Evolutionary conservation across 2,888 invertebrate species (phyloP), one percentile per base, ranked within the genome.

Genomic region (Lypha dubia): DNA sequence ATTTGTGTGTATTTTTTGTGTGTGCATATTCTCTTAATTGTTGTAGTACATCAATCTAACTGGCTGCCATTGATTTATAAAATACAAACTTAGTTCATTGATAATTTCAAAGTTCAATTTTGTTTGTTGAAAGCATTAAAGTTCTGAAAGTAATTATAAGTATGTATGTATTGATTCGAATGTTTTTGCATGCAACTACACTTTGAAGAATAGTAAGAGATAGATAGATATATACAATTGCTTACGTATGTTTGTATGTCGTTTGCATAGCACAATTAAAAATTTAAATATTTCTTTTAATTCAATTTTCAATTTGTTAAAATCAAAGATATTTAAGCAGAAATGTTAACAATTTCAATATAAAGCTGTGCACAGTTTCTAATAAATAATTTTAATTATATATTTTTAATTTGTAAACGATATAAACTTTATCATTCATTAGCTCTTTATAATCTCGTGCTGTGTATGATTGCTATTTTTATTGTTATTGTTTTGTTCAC

Each of bases 111-210:
- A 56, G 41, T 62, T 68, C 20, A 35, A 28, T 44, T 32, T 60
- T 71, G 82, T 65, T 62, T 65, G 22, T 15, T 60, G 38, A 38
- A 41, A 22, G 68, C 24, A n/a, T 20, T 35, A 76, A 76, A 76
- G 53, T 77, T 81, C 24, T 20, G 38, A 71, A 63, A 82, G 70
- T 79, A 82, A 82, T 75, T 75, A 79, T 58, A 70, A 71, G 38
- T 44, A 49, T 51, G 35, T 28, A 24, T 58, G n/a, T n/a, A n/a
- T n/a, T n/a, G n/a, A n/a, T 67, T 56, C 20, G 32, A 38, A 17
- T n/a, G 13, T 60, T 58, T 8, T 6, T 65, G 7, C 35, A 1
- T 7, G 3, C n/a, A 17, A 9, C 0, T 49, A 73, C 46, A 73
- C 13, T 56, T 6, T 13, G 70, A n/a, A 0, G 20, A 46, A 24